Evolutionary conservation across 2,888 invertebrate genomes (phyloP).

Genomic region (Gisinianus flammeolus): DNA sequence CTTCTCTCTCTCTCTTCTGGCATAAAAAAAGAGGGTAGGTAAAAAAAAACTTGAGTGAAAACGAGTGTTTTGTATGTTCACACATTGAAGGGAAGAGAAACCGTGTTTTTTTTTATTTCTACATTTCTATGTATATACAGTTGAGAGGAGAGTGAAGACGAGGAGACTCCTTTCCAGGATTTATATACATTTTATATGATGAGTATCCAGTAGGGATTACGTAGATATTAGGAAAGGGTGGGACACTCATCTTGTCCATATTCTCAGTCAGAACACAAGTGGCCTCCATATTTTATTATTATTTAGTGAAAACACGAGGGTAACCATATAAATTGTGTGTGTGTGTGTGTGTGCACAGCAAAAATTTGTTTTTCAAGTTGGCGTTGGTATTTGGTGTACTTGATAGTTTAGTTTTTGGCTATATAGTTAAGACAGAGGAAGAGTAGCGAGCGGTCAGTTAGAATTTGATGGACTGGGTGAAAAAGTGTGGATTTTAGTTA

Average conservation of each 20-base stretch:
- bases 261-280: too few relatives aligned
- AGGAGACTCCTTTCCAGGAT: too few relatives aligned
- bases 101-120: background rate
- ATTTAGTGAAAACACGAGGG: too few relatives aligned
- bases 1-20: too few relatives aligned
- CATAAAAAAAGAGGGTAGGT: too few relatives aligned
- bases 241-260: background rate
- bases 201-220: too few relatives aligned
- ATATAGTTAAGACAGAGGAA: background rate
- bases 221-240: constrained; percentile 3
- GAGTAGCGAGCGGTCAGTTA: constrained; percentile 10
- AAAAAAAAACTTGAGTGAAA: background rate
- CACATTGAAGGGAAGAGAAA: background rate
- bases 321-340: background rate
- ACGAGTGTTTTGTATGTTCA: background rate
- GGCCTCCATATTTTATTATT: too few relatives aligned
- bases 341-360: background rate
- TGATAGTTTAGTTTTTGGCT: background rate
- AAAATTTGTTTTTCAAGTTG: background rate
- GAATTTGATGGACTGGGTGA: constrained; percentile 29
- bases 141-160: too few relatives aligned
- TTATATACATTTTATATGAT: too few relatives aligned
- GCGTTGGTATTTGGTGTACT: too few relatives aligned
- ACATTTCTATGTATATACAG: too few relatives aligned
- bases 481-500: constrained; percentile 12